Percentiles rank a stretch among this genome's conserved stretches.
Conservation (phyloP, 2,113 vertebrate species). For the Pseudopodoces humilis region DNA sequence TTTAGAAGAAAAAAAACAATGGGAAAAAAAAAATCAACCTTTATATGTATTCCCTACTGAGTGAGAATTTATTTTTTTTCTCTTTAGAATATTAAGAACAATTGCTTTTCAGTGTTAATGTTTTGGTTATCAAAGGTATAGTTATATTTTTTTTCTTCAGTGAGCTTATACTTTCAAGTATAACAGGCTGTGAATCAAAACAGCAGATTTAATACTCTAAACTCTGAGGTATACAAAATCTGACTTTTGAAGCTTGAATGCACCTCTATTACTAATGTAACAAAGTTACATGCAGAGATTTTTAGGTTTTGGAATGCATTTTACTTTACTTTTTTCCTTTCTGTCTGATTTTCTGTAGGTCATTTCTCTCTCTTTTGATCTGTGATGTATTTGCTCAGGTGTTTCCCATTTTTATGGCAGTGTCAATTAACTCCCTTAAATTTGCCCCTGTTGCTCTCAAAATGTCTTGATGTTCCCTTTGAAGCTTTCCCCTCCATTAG, state of each 20-base stretch:
- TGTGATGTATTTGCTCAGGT: slow-evolving; percentile 69
- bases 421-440: slow-evolving; percentile 65
- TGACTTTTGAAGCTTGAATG: slow-evolving; percentile 32
- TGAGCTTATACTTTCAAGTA: not conserved
- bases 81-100: not conserved
- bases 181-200: not conserved
- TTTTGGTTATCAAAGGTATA: not conserved
- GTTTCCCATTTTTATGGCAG: slow-evolving; percentile 69
- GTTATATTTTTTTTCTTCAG: not conserved
- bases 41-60: not conserved
- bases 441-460: slow-evolving; percentile 45
- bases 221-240: not conserved
- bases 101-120: not conserved
- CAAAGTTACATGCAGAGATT: not conserved
- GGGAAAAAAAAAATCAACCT: not conserved
- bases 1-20: not conserved
- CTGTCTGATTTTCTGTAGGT: not conserved
- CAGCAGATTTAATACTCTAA: not conserved
- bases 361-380: slow-evolving; percentile 60
- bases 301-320: slow-evolving; percentile 9
- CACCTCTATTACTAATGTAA: not conserved
- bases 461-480: slow-evolving; percentile 61
- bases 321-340: slow-evolving; percentile 4
- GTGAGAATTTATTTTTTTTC: not conserved
- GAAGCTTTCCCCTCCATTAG: slow-evolving; percentile 62